Evolutionary conservation across 2,113 vertebrate genomes (phyloP), one percentile per base, ranked within the genome.

Genomic region (Montifringilla adamsi): DNA sequence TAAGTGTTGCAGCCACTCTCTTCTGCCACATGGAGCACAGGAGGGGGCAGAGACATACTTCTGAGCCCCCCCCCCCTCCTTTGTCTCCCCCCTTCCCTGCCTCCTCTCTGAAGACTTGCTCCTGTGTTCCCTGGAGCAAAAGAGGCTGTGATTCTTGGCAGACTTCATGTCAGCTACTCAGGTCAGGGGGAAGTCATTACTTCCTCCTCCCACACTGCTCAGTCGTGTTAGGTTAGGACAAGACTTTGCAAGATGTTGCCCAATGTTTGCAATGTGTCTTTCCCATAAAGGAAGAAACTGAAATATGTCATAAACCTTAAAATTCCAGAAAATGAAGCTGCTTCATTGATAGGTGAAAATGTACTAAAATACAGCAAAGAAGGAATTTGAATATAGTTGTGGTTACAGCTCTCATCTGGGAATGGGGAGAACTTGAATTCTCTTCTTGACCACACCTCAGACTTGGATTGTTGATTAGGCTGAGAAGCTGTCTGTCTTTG

Each of bases 131-230:
- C 88, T 92, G 70, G 92, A 96, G 94, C 93, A 93, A 78, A 92
- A 92, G 76, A 95, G 83, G n/a, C 83, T 92, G 94, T 97, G 95
- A 96, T 97, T 97, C 94, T 96, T 96, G 95, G 95, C 95, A 96
- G 92, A 21, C 88, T 90, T 78, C 76, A 93, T 75, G 94, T 93
- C 94, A 96, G 94, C 86, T 96, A 94, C 93, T 92, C 85, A 96
- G 94, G 95, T 95, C 96, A 97, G 88, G 88, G 90, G 93, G 93
- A 96, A 97, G 93, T 96, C 96, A 96, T 92, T 96, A 88, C 92
- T 97, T 96, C 94, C 92, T 97, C 92, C 94, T 97, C 94, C 92
- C 88, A 95, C 93, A 96, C 85, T 92, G 73, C 86, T 93, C 85
- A 87, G 95, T 75, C 56, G 7, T 96, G 92, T 93, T 96, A 95